These are phyloP conservation scores for Operophtera brumata DNA, from an alignment of 2,888 invertebrate species.

Conservation along the genomic window DNA sequence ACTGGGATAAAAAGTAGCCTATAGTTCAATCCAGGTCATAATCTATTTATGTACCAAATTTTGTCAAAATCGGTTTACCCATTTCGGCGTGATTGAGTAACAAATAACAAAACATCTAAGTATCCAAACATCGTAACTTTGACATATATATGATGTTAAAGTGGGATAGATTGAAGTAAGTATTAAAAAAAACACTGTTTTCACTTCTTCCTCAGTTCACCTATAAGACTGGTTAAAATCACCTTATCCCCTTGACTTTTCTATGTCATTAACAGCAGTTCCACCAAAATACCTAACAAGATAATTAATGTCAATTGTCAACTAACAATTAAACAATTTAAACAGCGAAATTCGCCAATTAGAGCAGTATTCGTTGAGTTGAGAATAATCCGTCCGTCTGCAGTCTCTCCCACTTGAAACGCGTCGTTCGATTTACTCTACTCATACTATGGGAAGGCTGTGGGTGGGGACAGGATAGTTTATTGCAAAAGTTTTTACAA, in stretches of 20 bases:
- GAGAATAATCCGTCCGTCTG: slow-evolving; percentile 32
- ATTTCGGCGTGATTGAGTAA: too few relatives aligned
- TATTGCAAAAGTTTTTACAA: slow-evolving; percentile 38
- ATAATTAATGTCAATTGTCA: slow-evolving; percentile 48
- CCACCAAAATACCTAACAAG: slow-evolving; percentile 36
- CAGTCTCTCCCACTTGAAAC: slow-evolving; percentile 39
- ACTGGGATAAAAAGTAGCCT: too few relatives aligned
- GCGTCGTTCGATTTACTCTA: slow-evolving; percentile 24
- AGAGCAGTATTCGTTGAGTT: slow-evolving; percentile 34
- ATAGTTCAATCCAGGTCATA: too few relatives aligned
- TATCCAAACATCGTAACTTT: too few relatives aligned
- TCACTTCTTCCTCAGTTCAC: too few relatives aligned
- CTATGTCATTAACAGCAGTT: slow-evolving; percentile 9
- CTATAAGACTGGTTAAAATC: neutral
- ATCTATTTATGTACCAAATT: too few relatives aligned
- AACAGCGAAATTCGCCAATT: slow-evolving; percentile 35
- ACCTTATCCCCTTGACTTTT: slow-evolving; percentile 1
- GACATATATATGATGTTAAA: too few relatives aligned
- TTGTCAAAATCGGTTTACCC: too few relatives aligned
- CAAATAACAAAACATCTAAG: too few relatives aligned
- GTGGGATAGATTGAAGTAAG: too few relatives aligned
- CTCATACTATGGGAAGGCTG: slow-evolving; percentile 3
- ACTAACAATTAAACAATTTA: slow-evolving; percentile 45
- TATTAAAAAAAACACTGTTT: too few relatives aligned
- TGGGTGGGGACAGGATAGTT: slow-evolving; percentile 40